Base-by-base conservation (phyloP, 2,113 vertebrate genomes). In the Hoplias malabaricus region DNA sequence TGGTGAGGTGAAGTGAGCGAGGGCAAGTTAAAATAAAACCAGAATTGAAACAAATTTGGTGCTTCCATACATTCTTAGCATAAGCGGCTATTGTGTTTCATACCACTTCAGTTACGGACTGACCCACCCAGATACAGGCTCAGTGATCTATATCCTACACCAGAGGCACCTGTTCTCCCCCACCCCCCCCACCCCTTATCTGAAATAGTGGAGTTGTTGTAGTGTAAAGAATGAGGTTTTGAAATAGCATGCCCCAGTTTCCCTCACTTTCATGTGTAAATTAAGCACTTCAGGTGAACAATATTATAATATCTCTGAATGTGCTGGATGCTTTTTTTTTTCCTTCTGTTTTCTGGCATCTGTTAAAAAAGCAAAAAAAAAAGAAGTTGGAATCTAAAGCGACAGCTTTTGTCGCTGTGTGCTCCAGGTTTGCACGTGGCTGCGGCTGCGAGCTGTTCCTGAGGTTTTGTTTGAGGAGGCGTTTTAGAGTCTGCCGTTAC, bases 191-290 rank as follows among this genome's bases (percentile, higher is more conserved):
- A 29, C 50, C 16, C 4, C 56, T 65, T 57, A 62, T 10, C 73
- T 36, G 43, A 61, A 13, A 46, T 80, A 56, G 53, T 10, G 11
- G 61, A 69, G 59, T 62, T 33, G n/a, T n/a, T n/a, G 34, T 68
- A 57, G 69, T 8, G 42, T 70, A 73, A 77, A 80, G 78, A 67
- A 77, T 83, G 78, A 66, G 77, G 59, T 76, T 70, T 72, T 68
- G 57, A 83, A 83, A 80, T 80, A 83, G 78, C 77, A 11, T 69
- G 77, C 27, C 77, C 81, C 54, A 80, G 54, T 80, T 83, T 83
- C 40, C 59, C 25, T 23, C 6, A 19, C 72, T 77, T 80, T 80
- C 54, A 80, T 77, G 81, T 80, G 81, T 73, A 83, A 80, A 83
- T 76, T 46, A 80, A 80, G 50, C 73, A 77, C 77, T 67, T 68